These are phyloP conservation scores for Chloropsis cyanopogon DNA, from an alignment of 2,113 vertebrate species.

Conservation along the genomic window DNA sequence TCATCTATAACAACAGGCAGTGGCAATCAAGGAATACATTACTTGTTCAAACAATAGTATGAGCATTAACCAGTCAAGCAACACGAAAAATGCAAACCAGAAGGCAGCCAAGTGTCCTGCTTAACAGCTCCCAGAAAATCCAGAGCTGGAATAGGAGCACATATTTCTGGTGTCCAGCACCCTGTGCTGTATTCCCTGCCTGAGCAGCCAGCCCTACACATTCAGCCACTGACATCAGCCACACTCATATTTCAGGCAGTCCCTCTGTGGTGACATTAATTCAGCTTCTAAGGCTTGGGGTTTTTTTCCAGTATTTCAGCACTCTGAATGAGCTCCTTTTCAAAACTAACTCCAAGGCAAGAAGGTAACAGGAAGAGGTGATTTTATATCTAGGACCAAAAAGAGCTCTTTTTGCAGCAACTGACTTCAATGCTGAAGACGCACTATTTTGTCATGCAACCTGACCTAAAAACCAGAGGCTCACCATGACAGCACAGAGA, in stretches of 20 bases:
- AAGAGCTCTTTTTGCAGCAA: background rate
- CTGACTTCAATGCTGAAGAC: background rate
- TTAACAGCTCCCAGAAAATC: background rate
- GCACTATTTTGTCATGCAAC: background rate
- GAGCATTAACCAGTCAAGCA: background rate
- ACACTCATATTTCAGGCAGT: background rate
- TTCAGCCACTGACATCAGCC: background rate
- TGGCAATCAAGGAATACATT: background rate
- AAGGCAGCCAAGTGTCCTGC: background rate
- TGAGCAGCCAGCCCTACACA: background rate
- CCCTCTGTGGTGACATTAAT: background rate
- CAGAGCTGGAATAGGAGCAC: background rate
- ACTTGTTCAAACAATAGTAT: background rate
- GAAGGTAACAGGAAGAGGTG: background rate
- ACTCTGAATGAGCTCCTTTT: background rate
- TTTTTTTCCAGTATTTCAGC: background rate
- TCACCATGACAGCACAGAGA: background rate
- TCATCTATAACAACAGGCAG: background rate
- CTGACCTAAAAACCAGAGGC: background rate
- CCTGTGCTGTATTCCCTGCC: background rate
- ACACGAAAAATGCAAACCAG: background rate
- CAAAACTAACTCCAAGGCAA: background rate
- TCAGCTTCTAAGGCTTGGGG: background rate
- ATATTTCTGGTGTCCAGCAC: background rate
- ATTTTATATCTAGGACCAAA: background rate